Evolutionary conservation across 2,797 vertebrate species (phyloP).

Genomic region (Otolemur crassicaudatus): DNA sequence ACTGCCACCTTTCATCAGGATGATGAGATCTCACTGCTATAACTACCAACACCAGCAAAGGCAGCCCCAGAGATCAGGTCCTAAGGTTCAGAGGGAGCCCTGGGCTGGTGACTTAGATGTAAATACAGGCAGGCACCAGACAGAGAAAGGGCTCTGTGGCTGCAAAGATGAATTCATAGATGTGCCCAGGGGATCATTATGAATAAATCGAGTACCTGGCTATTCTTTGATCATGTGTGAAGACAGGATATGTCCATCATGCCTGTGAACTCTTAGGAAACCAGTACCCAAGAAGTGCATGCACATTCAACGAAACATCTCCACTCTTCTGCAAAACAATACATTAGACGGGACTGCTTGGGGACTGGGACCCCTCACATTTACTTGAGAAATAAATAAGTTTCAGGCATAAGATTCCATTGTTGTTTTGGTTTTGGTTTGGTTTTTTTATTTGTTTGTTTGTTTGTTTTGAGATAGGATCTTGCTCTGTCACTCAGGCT

Average conservation of each 20-base stretch:
- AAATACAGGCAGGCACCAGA: not conserved
- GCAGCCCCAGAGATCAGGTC: not conserved
- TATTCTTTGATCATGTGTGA: not conserved
- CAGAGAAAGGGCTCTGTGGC: not conserved
- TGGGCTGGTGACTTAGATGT: not conserved
- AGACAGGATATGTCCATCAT: not conserved
- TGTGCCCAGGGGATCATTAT: accelerated
- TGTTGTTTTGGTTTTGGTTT: not conserved
- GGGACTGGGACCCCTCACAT: not conserved
- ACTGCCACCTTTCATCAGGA: not conserved
- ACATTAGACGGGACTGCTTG: not conserved
- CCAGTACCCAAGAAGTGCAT: too few species aligned
- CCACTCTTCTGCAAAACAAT: not conserved
- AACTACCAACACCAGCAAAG: not conserved
- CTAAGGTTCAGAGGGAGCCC: not conserved
- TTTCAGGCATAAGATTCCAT: not conserved
- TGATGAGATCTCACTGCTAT: not conserved
- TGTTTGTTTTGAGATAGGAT: not conserved
- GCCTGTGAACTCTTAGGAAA: not conserved
- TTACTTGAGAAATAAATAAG: not conserved
- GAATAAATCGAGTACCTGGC: not conserved
- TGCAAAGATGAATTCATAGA: not conserved
- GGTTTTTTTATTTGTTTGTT: too few species aligned
- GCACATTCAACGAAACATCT: not conserved
- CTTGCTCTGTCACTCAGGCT: too few species aligned